These are phyloP conservation scores for Magallana ariakensis DNA, from an alignment of 1,140 invertebrate genomes.

Conservation along the genomic window DNA sequence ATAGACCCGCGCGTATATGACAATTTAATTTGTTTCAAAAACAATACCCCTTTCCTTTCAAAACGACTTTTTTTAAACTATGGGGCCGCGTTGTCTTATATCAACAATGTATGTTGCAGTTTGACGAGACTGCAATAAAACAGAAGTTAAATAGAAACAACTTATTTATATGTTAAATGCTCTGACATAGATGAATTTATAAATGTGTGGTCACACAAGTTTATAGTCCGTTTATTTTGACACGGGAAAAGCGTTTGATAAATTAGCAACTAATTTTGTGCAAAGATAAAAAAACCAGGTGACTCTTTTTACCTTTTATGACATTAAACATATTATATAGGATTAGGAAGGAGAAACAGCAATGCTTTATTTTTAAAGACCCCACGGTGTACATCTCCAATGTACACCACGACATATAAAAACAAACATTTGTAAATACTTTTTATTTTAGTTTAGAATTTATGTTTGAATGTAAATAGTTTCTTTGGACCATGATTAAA, in stretches of 20 bases:
- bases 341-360: neutral
- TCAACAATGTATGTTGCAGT: too few species aligned
- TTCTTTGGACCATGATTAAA: neutral
- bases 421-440: conserved; percentile 3
- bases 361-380: neutral
- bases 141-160: neutral
- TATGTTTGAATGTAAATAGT: neutral
- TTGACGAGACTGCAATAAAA: neutral
- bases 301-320: neutral
- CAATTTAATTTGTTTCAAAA: too few species aligned
- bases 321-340: neutral
- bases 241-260: conserved; percentile 21
- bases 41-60: too few species aligned
- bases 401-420: neutral
- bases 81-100: too few species aligned
- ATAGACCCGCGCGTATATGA: too few species aligned
- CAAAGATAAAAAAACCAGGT: neutral
- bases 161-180: neutral
- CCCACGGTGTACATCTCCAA: neutral
- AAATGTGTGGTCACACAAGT: neutral
- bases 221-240: neutral
- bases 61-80: too few species aligned
- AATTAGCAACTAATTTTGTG: neutral
- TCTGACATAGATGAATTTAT: neutral
- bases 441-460: neutral